Evolutionary conservation across 2,797 vertebrate genomes (phyloP), one percentile per base, ranked within the genome.

Genomic region (Labroides dimidiatus): DNA sequence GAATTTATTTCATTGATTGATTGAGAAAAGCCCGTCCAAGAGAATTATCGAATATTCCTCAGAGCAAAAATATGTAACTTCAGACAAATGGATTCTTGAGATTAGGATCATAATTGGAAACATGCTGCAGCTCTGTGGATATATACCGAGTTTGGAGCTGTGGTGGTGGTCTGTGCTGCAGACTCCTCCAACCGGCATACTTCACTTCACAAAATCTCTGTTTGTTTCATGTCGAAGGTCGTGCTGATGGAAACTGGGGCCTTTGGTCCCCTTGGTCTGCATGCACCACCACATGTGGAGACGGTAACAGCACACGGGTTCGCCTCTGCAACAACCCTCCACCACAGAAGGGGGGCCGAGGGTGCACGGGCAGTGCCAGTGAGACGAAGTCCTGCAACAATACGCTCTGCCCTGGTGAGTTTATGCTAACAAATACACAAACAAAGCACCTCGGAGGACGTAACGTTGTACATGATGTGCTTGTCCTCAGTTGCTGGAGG

Each of bases 201-300:
- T 61, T 47, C 20, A 21, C 68, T 61, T 47, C 17, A 27, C n/a
- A 45, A n/a, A 67, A 16, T 55, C 14, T 17, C 20, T 69, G 36
- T 36, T 65, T 73, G 24, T 73, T 58, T 60, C 36, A 15, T 69
- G 43, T 85, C 44, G 54, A 2, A 99, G 98, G 89, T 44, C 96
- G 93, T 64, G 94, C 94, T 45, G 90, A 96, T 0, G 96, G 97
- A 20, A 96, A 94, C 65, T 99, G 98, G 98, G 97, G 97, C 66
- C 93, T 96, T 62, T 99, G 98, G 98, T 99, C 98, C 0, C 98
- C 98, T 0, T 99, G 97, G 97, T 99, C 97, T 2, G 92, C 95
- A 0, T 99, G 98, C 70, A 97, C 98, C 0, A 95, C 95, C 41
- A 96, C 96, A n/a, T 99, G 98, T 19, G 98, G 97, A 6, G 75